phyloP scores from a whole-genome alignment of 2,797 vertebrate genomes.

The Hydrophis major region DNA sequence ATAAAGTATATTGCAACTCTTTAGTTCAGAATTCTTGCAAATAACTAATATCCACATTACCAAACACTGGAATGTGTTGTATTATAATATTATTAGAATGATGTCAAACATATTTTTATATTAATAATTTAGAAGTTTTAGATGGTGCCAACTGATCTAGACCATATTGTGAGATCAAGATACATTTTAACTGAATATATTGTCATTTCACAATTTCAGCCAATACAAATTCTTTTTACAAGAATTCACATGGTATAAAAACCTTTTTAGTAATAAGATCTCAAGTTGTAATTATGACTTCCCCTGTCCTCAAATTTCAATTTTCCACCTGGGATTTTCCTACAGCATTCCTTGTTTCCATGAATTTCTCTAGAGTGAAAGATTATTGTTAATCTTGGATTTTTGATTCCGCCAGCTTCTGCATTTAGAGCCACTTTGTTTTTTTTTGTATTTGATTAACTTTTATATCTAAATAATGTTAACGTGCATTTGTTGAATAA shows the following conservation, averaged over 20 bases:
- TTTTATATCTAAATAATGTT: not conserved
- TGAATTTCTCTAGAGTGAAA: not conserved
- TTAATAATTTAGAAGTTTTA: not conserved
- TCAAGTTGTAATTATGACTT: not conserved
- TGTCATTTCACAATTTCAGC: not conserved
- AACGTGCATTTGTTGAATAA: not conserved
- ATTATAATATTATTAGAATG: not conserved
- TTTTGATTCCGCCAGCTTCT: not conserved
- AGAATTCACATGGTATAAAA: not conserved
- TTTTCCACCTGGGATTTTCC: not conserved
- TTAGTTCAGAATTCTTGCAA: not conserved
- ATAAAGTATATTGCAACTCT: not conserved
- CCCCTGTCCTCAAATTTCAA: not conserved
- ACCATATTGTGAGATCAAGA: not conserved
- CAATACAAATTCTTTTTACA: not conserved
- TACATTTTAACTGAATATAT: not conserved
- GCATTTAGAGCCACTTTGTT: not conserved
- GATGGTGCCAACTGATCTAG: not conserved
- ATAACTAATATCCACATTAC: not conserved
- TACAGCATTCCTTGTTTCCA: not conserved
- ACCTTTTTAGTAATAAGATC: not conserved
- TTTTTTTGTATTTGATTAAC: not conserved
- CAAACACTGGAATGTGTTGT: not conserved
- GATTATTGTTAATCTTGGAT: not conserved
- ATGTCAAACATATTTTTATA: not conserved